Evolutionary conservation across 2,797 vertebrate species (phyloP), one percentile per base, ranked within the genome.

Genomic region (Gephyroberyx darwinii): DNA sequence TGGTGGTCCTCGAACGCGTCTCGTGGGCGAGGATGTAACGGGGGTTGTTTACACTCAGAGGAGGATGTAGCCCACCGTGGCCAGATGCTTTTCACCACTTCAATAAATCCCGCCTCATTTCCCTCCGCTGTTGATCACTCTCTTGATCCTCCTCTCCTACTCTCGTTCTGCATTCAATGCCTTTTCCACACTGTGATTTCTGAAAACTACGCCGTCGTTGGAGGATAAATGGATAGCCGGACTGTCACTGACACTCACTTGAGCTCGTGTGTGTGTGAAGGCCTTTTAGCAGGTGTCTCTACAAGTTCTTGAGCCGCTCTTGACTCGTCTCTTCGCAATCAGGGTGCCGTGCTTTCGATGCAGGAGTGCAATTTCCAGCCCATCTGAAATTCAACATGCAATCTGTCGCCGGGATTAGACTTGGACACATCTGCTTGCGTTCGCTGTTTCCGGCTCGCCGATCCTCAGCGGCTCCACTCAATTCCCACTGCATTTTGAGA

Each of bases 41-140:
- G 26, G 26, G 26, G 26, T 26, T 82, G 79, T 81, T 82, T 76
- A 61, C 51, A 37, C 30, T 41, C 47, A 65, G 72, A 74, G 37
- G 31, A 73, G 39, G 73, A 71, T 58, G 43, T 55, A 62, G 69
- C 61, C 64, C 65, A 59, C 43, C 55, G 63, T 3, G 37, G 62
- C 75, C 82, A 86, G 82, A 71, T 86, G 86, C 82, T 75, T 26
- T 26, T 59, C 58, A 48, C 64, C 77, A 80, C 81, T 89, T 65
- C 51, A 88, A 58, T 68, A 75, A 33, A 84, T 82, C 64, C 74
- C 37, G 58, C 58, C 66, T 78, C 77, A 77, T 74, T 78, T 82
- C 71, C 47, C 78, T 70, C 52, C 45, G 78, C 75, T 65, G 72
- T 54, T 84, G 78, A 85, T 85, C 78, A 80, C 48, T 39, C 67